Conservation (phyloP, 1,140 invertebrate species). For the Hylaeus anthracinus region DNA sequence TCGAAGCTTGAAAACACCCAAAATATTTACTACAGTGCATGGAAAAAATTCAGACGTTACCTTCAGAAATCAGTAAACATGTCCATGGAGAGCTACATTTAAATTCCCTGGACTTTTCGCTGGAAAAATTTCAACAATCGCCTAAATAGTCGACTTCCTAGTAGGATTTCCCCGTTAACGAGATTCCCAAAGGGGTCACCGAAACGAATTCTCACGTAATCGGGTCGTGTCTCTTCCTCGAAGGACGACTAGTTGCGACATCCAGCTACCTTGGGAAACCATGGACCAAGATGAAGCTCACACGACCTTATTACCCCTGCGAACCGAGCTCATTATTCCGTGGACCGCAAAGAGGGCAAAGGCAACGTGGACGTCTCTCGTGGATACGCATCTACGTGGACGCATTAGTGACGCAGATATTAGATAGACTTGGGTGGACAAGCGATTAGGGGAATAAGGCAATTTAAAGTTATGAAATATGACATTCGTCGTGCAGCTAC, state of each 20-base stretch:
- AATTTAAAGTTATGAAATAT: conserved; percentile 49
- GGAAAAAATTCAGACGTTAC: too few relatives aligned
- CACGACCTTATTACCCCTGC: conserved; percentile 67
- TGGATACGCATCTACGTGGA: conserved; percentile 37
- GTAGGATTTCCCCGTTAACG: background rate
- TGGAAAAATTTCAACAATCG: too few relatives aligned
- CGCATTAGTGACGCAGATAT: conserved; percentile 51
- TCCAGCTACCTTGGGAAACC: conserved; percentile 31
- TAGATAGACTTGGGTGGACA: conserved; percentile 53
- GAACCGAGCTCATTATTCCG: conserved; percentile 68
- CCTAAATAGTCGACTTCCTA: too few relatives aligned
- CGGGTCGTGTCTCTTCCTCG: conserved; percentile 20
- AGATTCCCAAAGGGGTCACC: conserved; percentile 8
- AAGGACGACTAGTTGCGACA: conserved; percentile 37
- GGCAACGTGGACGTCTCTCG: conserved; percentile 41
- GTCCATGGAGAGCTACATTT: too few relatives aligned
- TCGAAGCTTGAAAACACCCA: too few relatives aligned
- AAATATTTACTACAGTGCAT: too few relatives aligned
- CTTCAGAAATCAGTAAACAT: too few relatives aligned
- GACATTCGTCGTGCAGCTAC: conserved; percentile 39
- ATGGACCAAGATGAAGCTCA: conserved; percentile 55
- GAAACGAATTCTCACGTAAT: conserved; percentile 28
- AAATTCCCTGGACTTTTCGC: too few relatives aligned
- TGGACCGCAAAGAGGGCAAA: conserved; percentile 69
- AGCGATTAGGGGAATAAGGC: conserved; percentile 45